Evolutionary conservation across 2,888 invertebrate species (phyloP), one percentile per base, ranked within the genome.

Genomic region (Hedychridium roseum): DNA sequence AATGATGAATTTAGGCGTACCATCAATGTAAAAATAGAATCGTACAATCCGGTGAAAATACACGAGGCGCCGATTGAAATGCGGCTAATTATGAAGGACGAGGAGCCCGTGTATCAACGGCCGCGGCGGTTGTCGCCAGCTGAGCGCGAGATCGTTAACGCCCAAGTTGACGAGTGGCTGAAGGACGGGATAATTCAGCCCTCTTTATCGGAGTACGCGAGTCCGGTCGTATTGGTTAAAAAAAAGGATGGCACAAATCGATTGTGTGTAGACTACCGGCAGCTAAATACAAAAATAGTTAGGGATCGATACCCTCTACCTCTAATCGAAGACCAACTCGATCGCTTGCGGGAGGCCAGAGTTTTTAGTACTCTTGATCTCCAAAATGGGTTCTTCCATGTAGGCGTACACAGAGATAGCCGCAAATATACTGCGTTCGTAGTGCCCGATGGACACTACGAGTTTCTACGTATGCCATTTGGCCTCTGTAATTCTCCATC

Each of bases 31-130:
- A n/a, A n/a, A n/a, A n/a, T n/a, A n/a, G n/a, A n/a, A n/a, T n/a
- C n/a, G n/a, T 57, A 50, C 31, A 27, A 45, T 11, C 41, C 52
- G 0, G 41, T 17, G 1, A 28, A 49, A 38, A 32, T 23, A 5
- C 42, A 43, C 16, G 44, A 50, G 3, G 40, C 47, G 1, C 38
- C 36, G 1, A 43, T 66, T 16, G 49, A 65, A 31, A 71, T 70
- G 60, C 51, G 43, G 27, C 64, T 68, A 36, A 41, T 71, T 17
- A 35, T 73, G 5, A 49, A 40, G 12, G 42, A 49, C 4, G 36
- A 45, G 0, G 44, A 41, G 30, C 43, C 46, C 1, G 28, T 53
- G 1, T 49, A 14, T 28, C 42, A 53, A 9, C 27, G 36, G 6
- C 16, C 46, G 16, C 23, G 42, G 2, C 23, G 45, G 3, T 26